These are phyloP conservation scores for Scaptomyza graminum DNA, from an alignment of 1,140 invertebrate species.

Conservation along the genomic window DNA sequence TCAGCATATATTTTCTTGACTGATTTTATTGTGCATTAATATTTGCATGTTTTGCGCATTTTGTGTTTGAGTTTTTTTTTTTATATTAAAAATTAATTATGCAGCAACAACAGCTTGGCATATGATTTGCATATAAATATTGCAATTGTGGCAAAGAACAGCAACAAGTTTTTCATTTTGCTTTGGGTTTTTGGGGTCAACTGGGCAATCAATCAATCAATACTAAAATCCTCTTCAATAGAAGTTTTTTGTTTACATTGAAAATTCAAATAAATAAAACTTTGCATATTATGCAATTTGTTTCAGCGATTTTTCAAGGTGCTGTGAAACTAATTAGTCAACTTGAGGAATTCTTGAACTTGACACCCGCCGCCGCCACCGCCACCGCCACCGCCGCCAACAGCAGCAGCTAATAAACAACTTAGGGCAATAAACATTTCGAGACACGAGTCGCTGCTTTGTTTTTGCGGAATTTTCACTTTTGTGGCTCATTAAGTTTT, in stretches of 20 bases:
- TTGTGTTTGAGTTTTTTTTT: conserved; percentile 12
- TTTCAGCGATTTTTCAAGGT: conserved; percentile 14
- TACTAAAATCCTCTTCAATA: not conserved
- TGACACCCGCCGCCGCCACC: not conserved
- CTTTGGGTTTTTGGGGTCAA: conserved; percentile 3
- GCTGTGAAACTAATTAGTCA: conserved; percentile 7
- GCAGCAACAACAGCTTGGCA: conserved; percentile 29
- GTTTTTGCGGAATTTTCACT: not conserved
- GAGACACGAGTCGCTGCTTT: not conserved
- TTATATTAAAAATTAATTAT: conserved; percentile 26
- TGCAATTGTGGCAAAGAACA: not conserved
- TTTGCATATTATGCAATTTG: conserved; percentile 6
- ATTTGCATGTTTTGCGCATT: conserved; percentile 50
- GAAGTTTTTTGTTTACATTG: not conserved
- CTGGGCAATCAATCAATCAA: not conserved
- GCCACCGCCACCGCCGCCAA: not conserved
- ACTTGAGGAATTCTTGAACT: not conserved
- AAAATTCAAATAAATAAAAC: conserved; percentile 5
- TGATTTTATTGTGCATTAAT: not conserved
- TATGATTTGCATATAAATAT: conserved; percentile 26
- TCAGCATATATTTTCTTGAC: conserved; percentile 32
- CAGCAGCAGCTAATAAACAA: not conserved
- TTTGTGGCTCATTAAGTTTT: not conserved
- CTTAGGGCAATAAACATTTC: not conserved
- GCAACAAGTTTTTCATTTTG: conserved; percentile 23